phyloP scores from a whole-genome alignment of 92 coral and sea anemone genomes.

The Porites cylindrica region DNA sequence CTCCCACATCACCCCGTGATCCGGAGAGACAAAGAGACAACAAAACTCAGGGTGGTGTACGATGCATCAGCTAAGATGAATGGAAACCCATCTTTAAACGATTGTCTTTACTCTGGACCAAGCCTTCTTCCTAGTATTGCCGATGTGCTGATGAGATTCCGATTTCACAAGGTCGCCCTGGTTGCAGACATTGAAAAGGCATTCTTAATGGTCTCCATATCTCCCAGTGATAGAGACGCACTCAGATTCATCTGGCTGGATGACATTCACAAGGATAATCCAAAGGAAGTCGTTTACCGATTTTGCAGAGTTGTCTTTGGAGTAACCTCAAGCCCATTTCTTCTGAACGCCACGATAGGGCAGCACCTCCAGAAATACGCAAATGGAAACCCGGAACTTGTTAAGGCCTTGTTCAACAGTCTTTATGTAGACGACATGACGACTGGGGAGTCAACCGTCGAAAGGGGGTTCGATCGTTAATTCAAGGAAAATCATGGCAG shows the following conservation, averaged over 20 bases:
- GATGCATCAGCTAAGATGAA: constrained; percentile 19
- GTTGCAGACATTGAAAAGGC: constrained; percentile 50
- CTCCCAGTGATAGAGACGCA: constrained; percentile 21
- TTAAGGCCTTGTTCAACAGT: constrained; percentile 32
- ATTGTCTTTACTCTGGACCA: constrained; percentile 50
- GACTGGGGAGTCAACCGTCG: constrained; percentile 36
- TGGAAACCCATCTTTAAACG: constrained; percentile 48
- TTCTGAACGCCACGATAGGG: constrained; percentile 29
- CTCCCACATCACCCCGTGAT: not conserved
- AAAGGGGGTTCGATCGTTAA: constrained; percentile 45
- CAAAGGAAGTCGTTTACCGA: constrained; percentile 40
- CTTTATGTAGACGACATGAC: constrained; percentile 43
- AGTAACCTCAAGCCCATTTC: not conserved
- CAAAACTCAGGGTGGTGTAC: constrained; percentile 31
- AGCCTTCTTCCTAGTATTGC: constrained; percentile 22
- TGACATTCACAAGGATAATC: not conserved
- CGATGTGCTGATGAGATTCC: constrained; percentile 39
- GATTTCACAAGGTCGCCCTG: constrained; percentile 21
- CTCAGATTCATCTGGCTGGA: constrained; percentile 46
- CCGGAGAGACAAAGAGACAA: constrained; percentile 21
- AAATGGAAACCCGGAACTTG: constrained; percentile 38
- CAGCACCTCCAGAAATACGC: constrained; percentile 11
- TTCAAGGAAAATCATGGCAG: constrained; percentile 42
- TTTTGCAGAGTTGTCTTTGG: constrained; percentile 70
- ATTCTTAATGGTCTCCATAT: constrained; percentile 23